Percentiles rank a stretch among this genome's conserved stretches.
Evolutionary conservation across 2,888 invertebrate species (phyloP).

Genomic region (Acanthopleura granulata): DNA sequence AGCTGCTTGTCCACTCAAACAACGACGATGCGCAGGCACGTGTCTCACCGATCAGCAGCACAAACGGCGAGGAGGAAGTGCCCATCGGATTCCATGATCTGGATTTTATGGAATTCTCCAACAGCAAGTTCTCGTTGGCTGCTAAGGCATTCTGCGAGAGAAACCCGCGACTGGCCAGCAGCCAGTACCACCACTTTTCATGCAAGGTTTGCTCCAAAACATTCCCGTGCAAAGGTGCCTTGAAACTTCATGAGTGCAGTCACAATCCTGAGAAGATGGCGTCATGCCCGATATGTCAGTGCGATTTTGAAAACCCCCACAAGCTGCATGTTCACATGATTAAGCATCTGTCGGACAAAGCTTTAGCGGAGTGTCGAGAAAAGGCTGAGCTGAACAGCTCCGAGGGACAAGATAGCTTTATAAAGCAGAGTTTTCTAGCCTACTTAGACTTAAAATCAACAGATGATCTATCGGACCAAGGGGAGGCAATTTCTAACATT

Average conservation of each 20-base stretch:
- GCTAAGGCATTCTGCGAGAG: constrained; percentile 81
- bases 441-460: constrained; percentile 78
- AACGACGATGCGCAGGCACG: background rate
- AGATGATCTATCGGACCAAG: constrained; percentile 54
- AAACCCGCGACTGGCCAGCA: constrained; percentile 67
- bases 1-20: constrained; percentile 75
- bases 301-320: constrained; percentile 75
- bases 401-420: constrained; percentile 34
- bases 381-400: constrained; percentile 58
- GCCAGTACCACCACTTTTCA: constrained; percentile 61
- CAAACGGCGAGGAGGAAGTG: constrained; percentile 21
- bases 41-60: background rate
- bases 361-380: constrained; percentile 67
- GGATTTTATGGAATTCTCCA: constrained; percentile 84
- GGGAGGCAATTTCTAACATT: constrained; percentile 57
- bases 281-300: constrained; percentile 69
- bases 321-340: constrained; percentile 58
- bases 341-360: constrained; percentile 55
- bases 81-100: constrained; percentile 72
- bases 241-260: constrained; percentile 60
- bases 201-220: constrained; percentile 65
- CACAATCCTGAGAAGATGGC: constrained; percentile 58
- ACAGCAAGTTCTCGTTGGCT: constrained; percentile 83
- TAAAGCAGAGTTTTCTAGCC: constrained; percentile 84
- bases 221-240: constrained; percentile 66